Evolutionary conservation across 2,113 vertebrate genomes (phyloP), one percentile per base, ranked within the genome.

Genomic region (Corynorhinus townsendii): DNA sequence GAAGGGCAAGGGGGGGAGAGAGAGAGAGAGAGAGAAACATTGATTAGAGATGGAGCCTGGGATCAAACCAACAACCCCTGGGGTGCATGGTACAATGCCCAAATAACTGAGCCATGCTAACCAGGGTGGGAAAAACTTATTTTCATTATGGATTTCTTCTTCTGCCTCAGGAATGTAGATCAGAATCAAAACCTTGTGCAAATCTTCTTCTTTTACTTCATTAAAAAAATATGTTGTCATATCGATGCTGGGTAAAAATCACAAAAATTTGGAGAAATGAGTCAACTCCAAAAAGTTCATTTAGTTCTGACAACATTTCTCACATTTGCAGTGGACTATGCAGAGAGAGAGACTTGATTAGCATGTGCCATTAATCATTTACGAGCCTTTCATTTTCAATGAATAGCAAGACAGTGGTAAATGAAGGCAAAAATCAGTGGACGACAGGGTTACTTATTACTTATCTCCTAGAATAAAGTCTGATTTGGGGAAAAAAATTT

Each of bases 321-420:
- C 93, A 93, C 86, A 76, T 11, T 94, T 64, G 16, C 92, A 96
- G 43, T 95, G 97, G 96, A 59, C 79, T 95, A 56, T 77, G 89
- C 47, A 89, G 95, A 97, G 90, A 83, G 83, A 71, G 54, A 26
- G 92, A 87, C 52, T 80, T 97, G 91, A 98, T 98, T 98, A 98
- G 96, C 96, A 98, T 86, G 49, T 82, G 82, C 81, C 87, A 97
- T 98, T 97, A 98, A 97, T 98, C 94, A 97, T 97, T 96, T 89
- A 96, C 95, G 94, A 90, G 68, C 4, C n/a, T 80, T 76, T 98
- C 94, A 96, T 98, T 98, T 90, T 95, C 93, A 72, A 86, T 91
- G 95, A 97, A 89, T 82, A 98, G 97, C 96, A 92, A 96, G 45
- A 96, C 52, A 95, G 76, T 79, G 35, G 64, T 66, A 94, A 77